phyloP scores from a whole-genome alignment of 2,797 vertebrate species.

The Spinibarbus caldwelli region DNA sequence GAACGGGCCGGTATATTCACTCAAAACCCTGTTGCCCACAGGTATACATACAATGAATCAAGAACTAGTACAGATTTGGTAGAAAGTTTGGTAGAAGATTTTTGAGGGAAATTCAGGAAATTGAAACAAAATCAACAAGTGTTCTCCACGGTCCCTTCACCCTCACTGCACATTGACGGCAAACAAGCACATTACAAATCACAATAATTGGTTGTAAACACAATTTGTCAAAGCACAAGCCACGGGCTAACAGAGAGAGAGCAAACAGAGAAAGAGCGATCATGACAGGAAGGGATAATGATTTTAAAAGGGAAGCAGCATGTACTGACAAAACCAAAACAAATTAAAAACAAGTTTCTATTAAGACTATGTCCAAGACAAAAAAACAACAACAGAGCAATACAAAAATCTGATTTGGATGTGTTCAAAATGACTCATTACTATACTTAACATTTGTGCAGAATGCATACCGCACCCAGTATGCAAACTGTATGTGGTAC shows the following conservation, averaged over 20 bases:
- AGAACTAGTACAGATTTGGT: not conserved
- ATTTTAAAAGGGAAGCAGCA: not conserved
- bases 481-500: not conserved
- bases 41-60: not conserved
- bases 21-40: not conserved
- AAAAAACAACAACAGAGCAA: not conserved
- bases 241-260: not conserved
- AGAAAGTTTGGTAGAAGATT: not conserved
- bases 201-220: slow-evolving; percentile 44
- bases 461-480: not conserved
- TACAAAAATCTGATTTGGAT: not conserved
- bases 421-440: not conserved
- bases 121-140: slow-evolving; percentile 33
- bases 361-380: not conserved
- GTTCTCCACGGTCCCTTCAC: not conserved
- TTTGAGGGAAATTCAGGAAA: not conserved
- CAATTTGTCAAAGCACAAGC: slow-evolving; percentile 28
- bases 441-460: not conserved
- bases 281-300: slow-evolving; percentile 7
- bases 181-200: slow-evolving; percentile 40
- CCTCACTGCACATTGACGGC: not conserved
- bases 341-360: not conserved
- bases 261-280: slow-evolving; percentile 8
- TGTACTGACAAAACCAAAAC: not conserved
- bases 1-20: not conserved